Conservation (phyloP, 2,113 vertebrate species). For the Hypomesus transpacificus region DNA sequence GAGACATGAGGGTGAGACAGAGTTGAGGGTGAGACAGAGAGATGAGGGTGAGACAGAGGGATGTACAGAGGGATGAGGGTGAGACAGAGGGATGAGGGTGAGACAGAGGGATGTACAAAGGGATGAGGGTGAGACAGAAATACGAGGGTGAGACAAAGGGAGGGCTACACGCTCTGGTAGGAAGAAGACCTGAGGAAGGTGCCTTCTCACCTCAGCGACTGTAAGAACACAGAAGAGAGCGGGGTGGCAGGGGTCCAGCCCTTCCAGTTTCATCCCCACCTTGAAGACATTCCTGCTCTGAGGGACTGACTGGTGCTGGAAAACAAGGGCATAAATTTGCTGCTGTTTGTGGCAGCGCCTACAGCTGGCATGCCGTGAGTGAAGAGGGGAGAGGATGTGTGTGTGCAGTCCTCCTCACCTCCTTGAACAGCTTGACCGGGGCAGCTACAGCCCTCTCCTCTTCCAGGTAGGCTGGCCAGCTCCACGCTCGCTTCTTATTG, state of each 20-base stretch:
- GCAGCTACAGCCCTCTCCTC: constrained; percentile 87
- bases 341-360: too few relatives aligned
- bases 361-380: neutral
- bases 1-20: too few relatives aligned
- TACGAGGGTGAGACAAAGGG: too few relatives aligned
- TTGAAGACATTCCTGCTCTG: constrained; percentile 96
- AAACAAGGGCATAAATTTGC: constrained; percentile 18
- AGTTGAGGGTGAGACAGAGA: too few relatives aligned
- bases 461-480: constrained; percentile 92
- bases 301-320: constrained; percentile 90
- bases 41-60: too few relatives aligned
- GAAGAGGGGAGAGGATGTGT: too few relatives aligned
- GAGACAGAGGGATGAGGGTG: too few relatives aligned
- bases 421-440: constrained; percentile 93
- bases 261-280: constrained; percentile 95
- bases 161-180: neutral
- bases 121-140: too few relatives aligned
- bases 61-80: too few relatives aligned
- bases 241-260: constrained; percentile 90
- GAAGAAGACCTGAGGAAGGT: neutral
- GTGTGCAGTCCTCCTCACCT: constrained; percentile 71
- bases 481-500: constrained; percentile 91
- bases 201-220: constrained; percentile 81
- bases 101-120: too few relatives aligned
- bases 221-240: constrained; percentile 93